phyloP scores from a whole-genome alignment of 2,797 vertebrate species.

The Hafferia zeledoni region DNA sequence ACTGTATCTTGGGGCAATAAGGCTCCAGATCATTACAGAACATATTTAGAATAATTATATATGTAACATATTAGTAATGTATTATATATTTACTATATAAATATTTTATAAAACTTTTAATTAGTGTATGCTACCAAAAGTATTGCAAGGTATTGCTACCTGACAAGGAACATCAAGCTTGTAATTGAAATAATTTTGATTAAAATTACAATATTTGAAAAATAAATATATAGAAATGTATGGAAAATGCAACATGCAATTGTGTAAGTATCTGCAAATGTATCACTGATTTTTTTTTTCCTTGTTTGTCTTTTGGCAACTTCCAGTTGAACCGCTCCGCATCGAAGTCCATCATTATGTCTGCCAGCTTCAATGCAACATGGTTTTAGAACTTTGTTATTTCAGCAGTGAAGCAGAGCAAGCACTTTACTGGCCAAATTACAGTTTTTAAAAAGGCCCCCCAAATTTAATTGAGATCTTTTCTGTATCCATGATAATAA shows the following conservation, averaged over 20 bases:
- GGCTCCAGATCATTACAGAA: background rate
- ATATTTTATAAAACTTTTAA: background rate
- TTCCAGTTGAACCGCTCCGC: background rate
- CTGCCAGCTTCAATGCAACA: conserved; percentile 11
- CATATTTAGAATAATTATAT: background rate
- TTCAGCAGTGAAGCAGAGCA: conserved; percentile 7
- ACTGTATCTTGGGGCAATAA: background rate
- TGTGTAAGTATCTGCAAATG: background rate
- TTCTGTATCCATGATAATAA: background rate
- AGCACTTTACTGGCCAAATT: background rate
- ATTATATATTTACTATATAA: background rate
- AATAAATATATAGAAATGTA: background rate
- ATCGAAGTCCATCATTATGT: conserved; percentile 3
- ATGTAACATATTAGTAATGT: background rate
- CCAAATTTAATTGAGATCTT: background rate
- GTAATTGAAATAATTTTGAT: background rate
- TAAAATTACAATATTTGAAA: background rate
- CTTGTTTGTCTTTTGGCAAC: background rate
- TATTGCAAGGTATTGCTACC: background rate
- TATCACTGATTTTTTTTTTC: background rate
- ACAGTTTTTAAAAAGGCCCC: background rate
- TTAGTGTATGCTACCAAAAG: background rate
- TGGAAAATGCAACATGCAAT: background rate
- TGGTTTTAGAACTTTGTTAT: conserved; percentile 36
- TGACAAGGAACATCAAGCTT: background rate